Base-by-base conservation (phyloP, 2,888 invertebrate species). In the Panzeria rudis region DNA sequence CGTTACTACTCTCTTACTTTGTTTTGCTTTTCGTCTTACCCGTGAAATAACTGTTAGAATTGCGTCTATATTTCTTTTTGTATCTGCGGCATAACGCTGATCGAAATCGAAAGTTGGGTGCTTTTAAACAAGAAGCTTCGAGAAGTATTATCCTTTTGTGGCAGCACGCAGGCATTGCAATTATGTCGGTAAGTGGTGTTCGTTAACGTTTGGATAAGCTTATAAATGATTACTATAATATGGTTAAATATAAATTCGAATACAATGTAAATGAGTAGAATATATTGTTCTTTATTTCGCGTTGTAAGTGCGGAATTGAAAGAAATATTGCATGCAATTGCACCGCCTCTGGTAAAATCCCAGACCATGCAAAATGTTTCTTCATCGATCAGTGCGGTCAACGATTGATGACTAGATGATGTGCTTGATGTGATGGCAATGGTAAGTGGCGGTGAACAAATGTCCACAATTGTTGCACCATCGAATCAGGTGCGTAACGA, bases 311-410 rank as follows among this genome's bases (percentile, higher is more conserved):
- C 2, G 3, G 44, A 4, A 47, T 47, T 47, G n/a, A n/a, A 47
- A 47, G 2, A n/a, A 47, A 47, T 47, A 47, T n/a, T 47, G 3
- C 44, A 47, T 50, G 50, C 17, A 50, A 17, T 50, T 17, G n/a
- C n/a, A n/a, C n/a, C n/a, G 7, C 50, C 50, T 17, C 50, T 20
- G 50, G 20, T 50, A 17, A 50, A 50, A 50, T 50, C 20, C 20
- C n/a, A n/a, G n/a, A n/a, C n/a, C n/a, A n/a, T n/a, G n/a, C n/a
- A n/a, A n/a, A n/a, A n/a, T n/a, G n/a, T 15, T 54, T 54, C 5
- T 54, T 54, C 54, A 54, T 54, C 54, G 15, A 25, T 54, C 15
- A 29, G 54, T 29, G 23, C 25, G 54, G 54, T 54, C 54, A 13
- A 54, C 54, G 29, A 25, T 54, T 54, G 25, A 13, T 54, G 29